These are phyloP conservation scores for Takifugu flavidus DNA, from an alignment of 2,113 vertebrate species.

Conservation along the genomic window DNA sequence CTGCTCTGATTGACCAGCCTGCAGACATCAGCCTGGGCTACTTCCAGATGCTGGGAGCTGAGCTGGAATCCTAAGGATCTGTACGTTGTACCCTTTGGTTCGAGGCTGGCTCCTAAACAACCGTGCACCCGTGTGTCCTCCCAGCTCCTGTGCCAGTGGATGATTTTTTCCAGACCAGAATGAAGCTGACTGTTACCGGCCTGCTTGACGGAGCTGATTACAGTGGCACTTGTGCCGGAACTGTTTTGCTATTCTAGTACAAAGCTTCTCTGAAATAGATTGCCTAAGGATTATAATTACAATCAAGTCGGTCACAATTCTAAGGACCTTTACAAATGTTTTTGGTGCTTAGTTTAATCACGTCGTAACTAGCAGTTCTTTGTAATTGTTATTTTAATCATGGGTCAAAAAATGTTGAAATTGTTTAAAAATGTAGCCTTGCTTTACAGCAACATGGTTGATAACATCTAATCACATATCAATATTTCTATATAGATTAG, in stretches of 20 bases:
- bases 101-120: constrained; percentile 28
- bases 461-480: too few species aligned
- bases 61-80: constrained; percentile 30
- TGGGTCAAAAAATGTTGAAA: too few species aligned
- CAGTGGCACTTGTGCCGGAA: not conserved
- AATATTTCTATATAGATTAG: too few species aligned
- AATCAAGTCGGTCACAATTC: not conserved
- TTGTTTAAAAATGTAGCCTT: too few species aligned
- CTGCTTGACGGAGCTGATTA: constrained; percentile 33
- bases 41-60: constrained; percentile 30
- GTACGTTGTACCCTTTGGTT: not conserved
- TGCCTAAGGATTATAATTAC: not conserved
- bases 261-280: not conserved
- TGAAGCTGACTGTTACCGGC: constrained; percentile 27
- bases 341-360: not conserved
- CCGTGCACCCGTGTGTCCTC: constrained; percentile 11
- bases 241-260: constrained; percentile 1
- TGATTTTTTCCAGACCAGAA: constrained; percentile 40
- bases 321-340: not conserved
- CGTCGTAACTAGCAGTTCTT: not conserved
- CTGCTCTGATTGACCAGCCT: too few species aligned
- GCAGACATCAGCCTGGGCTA: too few species aligned
- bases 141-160: not conserved
- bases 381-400: too few species aligned
- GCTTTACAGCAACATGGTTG: too few species aligned